A percentile compares a stretch with the other conserved stretches of the same genome.
These are phyloP conservation scores for Hyppa rectilinea DNA, from an alignment of 2,888 invertebrate species.

Conservation along the genomic window DNA sequence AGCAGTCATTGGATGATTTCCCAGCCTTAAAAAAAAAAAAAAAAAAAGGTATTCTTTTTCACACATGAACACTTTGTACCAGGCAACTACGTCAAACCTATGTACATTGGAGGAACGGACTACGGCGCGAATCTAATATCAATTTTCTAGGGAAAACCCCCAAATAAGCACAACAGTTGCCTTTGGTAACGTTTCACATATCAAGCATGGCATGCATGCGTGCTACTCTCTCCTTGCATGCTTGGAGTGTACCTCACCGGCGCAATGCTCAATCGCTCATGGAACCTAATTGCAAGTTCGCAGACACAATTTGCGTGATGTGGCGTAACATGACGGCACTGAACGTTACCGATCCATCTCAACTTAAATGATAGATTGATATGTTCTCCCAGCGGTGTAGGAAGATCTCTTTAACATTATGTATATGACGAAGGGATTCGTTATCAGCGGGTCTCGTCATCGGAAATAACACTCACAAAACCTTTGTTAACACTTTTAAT, in stretches of 20 bases:
- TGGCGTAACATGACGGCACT: neutral
- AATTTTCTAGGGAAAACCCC: neutral
- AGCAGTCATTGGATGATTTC: too few species aligned
- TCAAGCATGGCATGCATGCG: slow-evolving; percentile 13
- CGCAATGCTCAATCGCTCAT: slow-evolving; percentile 27
- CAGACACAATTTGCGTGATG: slow-evolving; percentile 26
- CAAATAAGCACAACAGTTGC: neutral
- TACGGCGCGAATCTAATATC: neutral
- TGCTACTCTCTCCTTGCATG: slow-evolving; percentile 11
- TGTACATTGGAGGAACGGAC: neutral
- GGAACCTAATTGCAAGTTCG: slow-evolving; percentile 23
- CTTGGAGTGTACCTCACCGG: slow-evolving; percentile 6
- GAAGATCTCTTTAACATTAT: neutral
- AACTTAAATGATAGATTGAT: neutral
- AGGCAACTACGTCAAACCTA: neutral
- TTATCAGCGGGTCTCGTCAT: too few species aligned
- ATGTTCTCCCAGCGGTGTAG: neutral
- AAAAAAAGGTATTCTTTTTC: too few species aligned
- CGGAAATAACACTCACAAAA: too few species aligned
- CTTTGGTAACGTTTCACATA: slow-evolving; percentile 2
- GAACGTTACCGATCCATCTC: neutral
- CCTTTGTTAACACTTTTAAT: too few species aligned
- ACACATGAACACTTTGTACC: too few species aligned
- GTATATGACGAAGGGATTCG: too few species aligned
- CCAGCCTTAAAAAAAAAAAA: too few species aligned